A percentile compares a stretch with the other conserved stretches of the same genome.
phyloP scores from a whole-genome alignment of 2,888 invertebrate species.

The Harpalus rubripes region DNA sequence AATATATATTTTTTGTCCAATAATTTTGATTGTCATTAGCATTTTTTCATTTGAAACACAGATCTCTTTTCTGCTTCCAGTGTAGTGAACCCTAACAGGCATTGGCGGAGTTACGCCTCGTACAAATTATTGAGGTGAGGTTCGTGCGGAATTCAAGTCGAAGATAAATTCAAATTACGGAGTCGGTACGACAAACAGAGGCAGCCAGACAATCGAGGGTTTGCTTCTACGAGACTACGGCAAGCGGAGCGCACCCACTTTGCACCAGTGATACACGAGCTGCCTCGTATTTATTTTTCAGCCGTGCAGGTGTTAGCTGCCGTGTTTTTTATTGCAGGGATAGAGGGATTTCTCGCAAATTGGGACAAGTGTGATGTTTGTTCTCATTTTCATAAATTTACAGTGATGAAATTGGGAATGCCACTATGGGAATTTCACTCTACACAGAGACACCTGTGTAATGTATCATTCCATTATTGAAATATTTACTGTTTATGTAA shows the following conservation, averaged over 20 bases:
- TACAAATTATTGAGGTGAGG: slow-evolving; percentile 32
- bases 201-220: neutral
- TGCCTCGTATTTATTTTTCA: slow-evolving; percentile 22
- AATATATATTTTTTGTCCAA: too few species aligned
- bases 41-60: neutral
- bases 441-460: too few species aligned
- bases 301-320: slow-evolving; percentile 7
- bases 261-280: neutral
- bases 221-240: neutral
- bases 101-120: neutral
- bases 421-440: too few species aligned
- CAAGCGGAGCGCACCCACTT: neutral
- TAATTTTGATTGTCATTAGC: too few species aligned
- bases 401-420: too few species aligned
- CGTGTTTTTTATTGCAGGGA: slow-evolving; percentile 10
- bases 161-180: slow-evolving; percentile 38
- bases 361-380: slow-evolving; percentile 7
- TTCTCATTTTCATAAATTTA: neutral
- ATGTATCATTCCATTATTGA: too few species aligned
- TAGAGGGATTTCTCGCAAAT: slow-evolving; percentile 1
- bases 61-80: neutral
- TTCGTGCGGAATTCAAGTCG: slow-evolving; percentile 19
- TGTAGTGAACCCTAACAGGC: neutral
- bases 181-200: neutral
- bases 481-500: too few species aligned